phyloP scores from a whole-genome alignment of 2,797 vertebrate genomes.

The Artibeus lituratus region DNA sequence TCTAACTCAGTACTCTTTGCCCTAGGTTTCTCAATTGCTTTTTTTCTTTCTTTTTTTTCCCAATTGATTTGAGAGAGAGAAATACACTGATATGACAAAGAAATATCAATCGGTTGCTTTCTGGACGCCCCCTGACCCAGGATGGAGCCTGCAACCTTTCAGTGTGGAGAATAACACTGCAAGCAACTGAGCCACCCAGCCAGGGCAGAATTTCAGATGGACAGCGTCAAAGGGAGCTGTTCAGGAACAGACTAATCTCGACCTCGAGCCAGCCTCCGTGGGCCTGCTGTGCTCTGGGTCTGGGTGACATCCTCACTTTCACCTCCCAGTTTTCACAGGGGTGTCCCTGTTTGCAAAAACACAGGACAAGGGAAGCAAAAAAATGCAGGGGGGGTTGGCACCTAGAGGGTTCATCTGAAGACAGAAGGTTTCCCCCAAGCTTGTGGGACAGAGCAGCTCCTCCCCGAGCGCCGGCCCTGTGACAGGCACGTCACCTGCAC shows the following conservation, averaged over 20 bases:
- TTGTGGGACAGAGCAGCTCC: fast-evolving
- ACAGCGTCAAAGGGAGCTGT: not conserved
- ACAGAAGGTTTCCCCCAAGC: not conserved
- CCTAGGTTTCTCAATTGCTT: not conserved
- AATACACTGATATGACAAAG: not conserved
- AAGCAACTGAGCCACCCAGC: not conserved
- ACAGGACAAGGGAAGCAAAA: not conserved
- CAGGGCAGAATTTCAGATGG: not conserved
- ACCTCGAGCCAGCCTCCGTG: fast-evolving
- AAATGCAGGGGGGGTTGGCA: not conserved
- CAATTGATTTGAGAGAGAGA: not conserved
- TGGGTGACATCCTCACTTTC: not conserved
- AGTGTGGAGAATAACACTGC: not conserved
- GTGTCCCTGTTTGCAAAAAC: not conserved
- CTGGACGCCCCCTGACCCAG: not conserved
- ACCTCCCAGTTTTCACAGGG: not conserved
- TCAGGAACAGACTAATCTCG: not conserved
- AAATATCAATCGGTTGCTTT: not conserved
- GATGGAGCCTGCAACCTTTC: not conserved
- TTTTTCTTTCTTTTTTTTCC: not conserved
- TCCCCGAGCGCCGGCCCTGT: fast-evolving
- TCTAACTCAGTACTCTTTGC: not conserved
- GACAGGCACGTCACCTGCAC: no score
- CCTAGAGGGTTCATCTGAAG: no score
- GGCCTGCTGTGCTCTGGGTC: not conserved